Base-by-base conservation (phyloP, 2,113 vertebrate species). In the Aphelocoma coerulescens region DNA sequence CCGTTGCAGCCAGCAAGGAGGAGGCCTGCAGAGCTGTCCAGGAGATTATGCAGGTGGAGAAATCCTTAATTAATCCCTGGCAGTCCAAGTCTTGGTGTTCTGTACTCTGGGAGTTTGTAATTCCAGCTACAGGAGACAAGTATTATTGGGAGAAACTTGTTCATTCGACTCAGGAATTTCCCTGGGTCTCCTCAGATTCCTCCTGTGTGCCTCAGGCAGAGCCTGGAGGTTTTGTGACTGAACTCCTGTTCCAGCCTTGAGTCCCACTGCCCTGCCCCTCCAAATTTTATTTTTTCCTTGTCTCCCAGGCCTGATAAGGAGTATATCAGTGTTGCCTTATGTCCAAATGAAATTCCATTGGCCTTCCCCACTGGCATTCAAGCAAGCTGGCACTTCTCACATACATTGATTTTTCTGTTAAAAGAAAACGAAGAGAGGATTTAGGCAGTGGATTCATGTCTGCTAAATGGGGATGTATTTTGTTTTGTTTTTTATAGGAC, bases 11-110 rank as follows among this genome's bases (percentile, higher is more conserved):
- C 58, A 98, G 98, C 94, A 98, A 97, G 95, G 98, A 99, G 4
- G 98, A 99, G 95, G 99, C 99, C 46, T 99, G 98, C 94, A 98
- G 86, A 94, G 98, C 98, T 8, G 98, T 98, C 61, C 97, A 98
- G 96, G 98, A 99, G 87, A 99, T 99, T 54, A 98, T 99, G 98
- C 98, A 99, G 99, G 99, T 99, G 65, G 24, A 23, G 23, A 54
- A 54, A 83, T 49, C 77, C 85, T 54, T 66, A 5, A 43, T 84
- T 39, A 35, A 52, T 19, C 57, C 52, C 30, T 62, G 62, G 46
- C 21, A 85, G 16, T 46, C 17, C 58, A 23, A 13, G 30, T 57
- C 48, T 69, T 39, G 26, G 5, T 52, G 35, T 73, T 80, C 44
- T 80, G 39, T 71, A 17, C 46, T 24, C 46, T 75, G 7, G 43